These are phyloP conservation scores for Sebastes iracundus DNA, from an alignment of 2,797 vertebrate species.

Conservation along the genomic window DNA sequence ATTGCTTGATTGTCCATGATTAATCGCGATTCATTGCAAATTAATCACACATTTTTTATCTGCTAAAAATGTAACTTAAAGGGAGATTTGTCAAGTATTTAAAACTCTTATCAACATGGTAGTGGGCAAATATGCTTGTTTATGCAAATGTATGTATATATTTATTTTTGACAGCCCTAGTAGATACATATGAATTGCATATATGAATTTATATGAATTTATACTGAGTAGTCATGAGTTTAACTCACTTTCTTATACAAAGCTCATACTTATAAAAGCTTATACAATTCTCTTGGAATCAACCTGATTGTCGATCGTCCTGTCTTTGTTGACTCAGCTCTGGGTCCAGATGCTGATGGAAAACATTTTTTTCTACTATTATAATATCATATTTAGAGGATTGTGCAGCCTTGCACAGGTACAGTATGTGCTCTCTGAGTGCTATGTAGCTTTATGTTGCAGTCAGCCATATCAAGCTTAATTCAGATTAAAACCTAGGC, in stretches of 20 bases:
- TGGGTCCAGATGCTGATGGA: not conserved
- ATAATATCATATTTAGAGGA: not conserved
- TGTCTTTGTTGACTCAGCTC: not conserved
- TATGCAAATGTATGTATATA: too few species aligned
- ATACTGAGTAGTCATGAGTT: not conserved
- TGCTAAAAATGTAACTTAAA: too few species aligned
- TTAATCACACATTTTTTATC: too few species aligned
- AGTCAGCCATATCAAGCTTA: not conserved
- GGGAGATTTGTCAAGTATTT: too few species aligned
- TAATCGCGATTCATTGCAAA: too few species aligned
- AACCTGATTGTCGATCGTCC: not conserved
- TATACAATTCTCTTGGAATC: not conserved
- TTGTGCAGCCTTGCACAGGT: not conserved
- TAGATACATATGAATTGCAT: not conserved
- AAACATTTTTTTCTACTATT: not conserved
- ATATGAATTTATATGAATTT: not conserved
- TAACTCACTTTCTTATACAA: not conserved
- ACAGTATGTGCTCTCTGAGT: not conserved
- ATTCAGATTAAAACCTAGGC: conserved; percentile 11
- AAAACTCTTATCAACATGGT: too few species aligned
- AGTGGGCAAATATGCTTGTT: too few species aligned
- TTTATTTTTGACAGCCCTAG: too few species aligned
- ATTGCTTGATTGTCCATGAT: too few species aligned
- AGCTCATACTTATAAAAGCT: not conserved
- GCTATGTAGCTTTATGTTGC: not conserved